Evolutionary conservation across 2,797 vertebrate species (phyloP).

Genomic region (Arrhamphus sclerolepis): DNA sequence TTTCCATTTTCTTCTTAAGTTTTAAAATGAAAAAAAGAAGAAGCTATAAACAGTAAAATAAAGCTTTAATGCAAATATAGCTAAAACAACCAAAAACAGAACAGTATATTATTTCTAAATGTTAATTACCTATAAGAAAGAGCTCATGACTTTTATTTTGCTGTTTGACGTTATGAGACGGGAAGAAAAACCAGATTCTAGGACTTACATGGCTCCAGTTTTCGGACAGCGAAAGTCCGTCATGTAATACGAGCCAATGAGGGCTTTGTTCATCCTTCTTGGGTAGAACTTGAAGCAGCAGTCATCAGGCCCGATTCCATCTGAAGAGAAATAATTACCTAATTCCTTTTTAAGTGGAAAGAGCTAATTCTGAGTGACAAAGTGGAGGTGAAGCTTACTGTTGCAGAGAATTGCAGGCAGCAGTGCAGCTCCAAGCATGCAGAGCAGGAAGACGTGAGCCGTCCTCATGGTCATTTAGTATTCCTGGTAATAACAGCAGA

Average conservation of each 20-base stretch:
- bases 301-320: background rate
- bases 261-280: accelerated
- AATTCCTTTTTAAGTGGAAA: background rate
- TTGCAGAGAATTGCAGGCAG: constrained; percentile 25
- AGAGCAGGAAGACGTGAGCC: constrained; percentile 47
- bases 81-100: no score
- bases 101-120: no score
- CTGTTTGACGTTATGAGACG: no score
- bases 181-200: no score
- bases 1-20: background rate
- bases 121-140: no score
- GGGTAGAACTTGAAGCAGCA: constrained; percentile 56
- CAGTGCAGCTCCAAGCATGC: constrained; percentile 48
- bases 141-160: no score
- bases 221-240: constrained; percentile 38
- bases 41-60: no score
- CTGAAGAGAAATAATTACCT: constrained; percentile 11
- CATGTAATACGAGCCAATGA: accelerated
- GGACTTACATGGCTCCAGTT: constrained; percentile 49
- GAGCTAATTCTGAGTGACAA: background rate
- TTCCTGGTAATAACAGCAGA: constrained; percentile 3
- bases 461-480: constrained; percentile 45
- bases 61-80: no score
- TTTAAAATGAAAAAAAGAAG: no score
- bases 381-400: constrained; percentile 26